These are phyloP conservation scores for Cirrhinus mrigala DNA, from an alignment of 2,797 vertebrate species.

Conservation along the genomic window DNA sequence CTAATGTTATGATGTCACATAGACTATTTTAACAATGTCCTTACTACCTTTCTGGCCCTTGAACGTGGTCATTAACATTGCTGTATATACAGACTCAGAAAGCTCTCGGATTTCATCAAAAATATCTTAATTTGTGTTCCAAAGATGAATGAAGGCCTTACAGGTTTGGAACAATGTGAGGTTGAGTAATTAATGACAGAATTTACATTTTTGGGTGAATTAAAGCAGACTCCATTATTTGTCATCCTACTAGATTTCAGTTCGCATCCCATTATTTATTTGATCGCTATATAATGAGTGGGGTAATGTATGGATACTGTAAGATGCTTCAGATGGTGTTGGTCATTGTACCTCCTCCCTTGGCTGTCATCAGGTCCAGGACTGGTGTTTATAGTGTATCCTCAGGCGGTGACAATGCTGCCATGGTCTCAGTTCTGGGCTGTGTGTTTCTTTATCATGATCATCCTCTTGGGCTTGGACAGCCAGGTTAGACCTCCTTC, in stretches of 20 bases:
- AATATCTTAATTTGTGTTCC: too few relatives aligned
- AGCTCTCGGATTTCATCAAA: too few relatives aligned
- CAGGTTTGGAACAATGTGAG: too few relatives aligned
- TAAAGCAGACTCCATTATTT: not conserved
- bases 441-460: conserved; percentile 76
- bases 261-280: not conserved
- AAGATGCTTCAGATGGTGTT: not conserved
- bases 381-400: conserved; percentile 78
- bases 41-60: too few relatives aligned
- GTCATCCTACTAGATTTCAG: not conserved
- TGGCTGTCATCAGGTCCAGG: conserved; percentile 71
- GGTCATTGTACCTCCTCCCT: not conserved
- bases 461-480: conserved; percentile 77
- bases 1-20: too few relatives aligned
- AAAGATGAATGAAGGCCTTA: too few relatives aligned
- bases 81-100: too few relatives aligned
- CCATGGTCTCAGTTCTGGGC: conserved; percentile 77
- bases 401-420: conserved; percentile 77
- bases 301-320: not conserved
- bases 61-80: too few relatives aligned
- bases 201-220: not conserved
- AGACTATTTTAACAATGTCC: too few relatives aligned
- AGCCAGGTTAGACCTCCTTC: conserved; percentile 66
- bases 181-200: too few relatives aligned
- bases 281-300: not conserved